Evolutionary conservation across 2,888 invertebrate species (phyloP).

Genomic region (Andrena flavipes): DNA sequence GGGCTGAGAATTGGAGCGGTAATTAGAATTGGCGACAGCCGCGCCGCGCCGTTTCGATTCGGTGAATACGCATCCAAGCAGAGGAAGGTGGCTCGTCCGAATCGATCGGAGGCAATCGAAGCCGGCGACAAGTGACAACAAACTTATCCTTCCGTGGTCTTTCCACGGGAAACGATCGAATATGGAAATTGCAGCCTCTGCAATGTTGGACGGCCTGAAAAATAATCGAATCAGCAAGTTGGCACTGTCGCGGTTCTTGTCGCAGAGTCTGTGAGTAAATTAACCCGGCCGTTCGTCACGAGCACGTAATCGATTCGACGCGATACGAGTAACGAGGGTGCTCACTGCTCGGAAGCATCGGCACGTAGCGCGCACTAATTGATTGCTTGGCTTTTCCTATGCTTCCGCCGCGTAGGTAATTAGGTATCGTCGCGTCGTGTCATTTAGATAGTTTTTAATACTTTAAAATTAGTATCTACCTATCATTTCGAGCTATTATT

Average conservation of each 20-base stretch:
- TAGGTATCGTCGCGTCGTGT: neutral
- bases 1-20: too few species aligned
- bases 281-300: conserved; percentile 57
- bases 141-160: conserved; percentile 17
- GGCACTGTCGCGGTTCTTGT: conserved; percentile 91
- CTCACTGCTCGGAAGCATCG: conserved; percentile 62
- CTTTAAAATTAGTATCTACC: too few species aligned
- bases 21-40: conserved; percentile 2
- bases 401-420: conserved; percentile 36
- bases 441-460: neutral
- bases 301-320: conserved; percentile 67
- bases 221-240: conserved; percentile 91
- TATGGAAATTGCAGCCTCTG: conserved; percentile 88
- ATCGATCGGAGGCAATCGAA: conserved; percentile 16
- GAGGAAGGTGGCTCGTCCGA: neutral
- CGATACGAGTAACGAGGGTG: conserved; percentile 60
- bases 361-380: conserved; percentile 62
- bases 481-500: too few species aligned
- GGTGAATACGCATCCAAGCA: neutral
- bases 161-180: conserved; percentile 82
- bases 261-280: conserved; percentile 92
- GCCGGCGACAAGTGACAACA: conserved; percentile 8
- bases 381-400: conserved; percentile 57
- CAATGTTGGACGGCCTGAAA: conserved; percentile 91
- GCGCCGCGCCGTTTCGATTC: conserved; percentile 5